phyloP scores from a whole-genome alignment of 2,888 invertebrate genomes.

The Euspilapteryx auroguttella region DNA sequence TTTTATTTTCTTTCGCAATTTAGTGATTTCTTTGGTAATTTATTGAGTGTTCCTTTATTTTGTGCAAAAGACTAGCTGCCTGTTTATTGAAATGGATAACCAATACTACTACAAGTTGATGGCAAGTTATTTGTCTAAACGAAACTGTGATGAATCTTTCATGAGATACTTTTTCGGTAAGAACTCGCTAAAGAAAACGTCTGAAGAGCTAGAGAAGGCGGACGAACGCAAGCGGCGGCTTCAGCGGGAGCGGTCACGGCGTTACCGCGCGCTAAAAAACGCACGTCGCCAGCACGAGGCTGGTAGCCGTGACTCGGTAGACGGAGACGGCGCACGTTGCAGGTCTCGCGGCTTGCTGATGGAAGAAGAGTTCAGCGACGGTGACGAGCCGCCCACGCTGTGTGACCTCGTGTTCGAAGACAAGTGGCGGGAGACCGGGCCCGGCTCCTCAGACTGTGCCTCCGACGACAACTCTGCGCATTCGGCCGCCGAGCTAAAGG shows the following conservation, averaged over 20 bases:
- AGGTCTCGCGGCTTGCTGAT: slow-evolving; percentile 21
- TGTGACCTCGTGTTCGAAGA: slow-evolving; percentile 41
- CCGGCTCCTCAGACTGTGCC: slow-evolving; percentile 31
- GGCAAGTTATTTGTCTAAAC: slow-evolving; percentile 50
- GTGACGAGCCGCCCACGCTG: slow-evolving; percentile 46
- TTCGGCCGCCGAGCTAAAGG: slow-evolving; percentile 27
- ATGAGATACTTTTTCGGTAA: slow-evolving; percentile 55
- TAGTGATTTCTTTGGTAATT: slow-evolving; percentile 18
- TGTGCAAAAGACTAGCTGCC: not conserved
- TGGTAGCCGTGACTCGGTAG: slow-evolving; percentile 21
- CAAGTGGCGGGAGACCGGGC: slow-evolving; percentile 29
- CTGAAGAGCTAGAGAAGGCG: slow-evolving; percentile 45
- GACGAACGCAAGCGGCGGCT: slow-evolving; percentile 46
- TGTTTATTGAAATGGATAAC: slow-evolving; percentile 28
- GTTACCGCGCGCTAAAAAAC: slow-evolving; percentile 46
- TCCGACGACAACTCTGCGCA: slow-evolving; percentile 50
- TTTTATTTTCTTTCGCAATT: slow-evolving; percentile 39
- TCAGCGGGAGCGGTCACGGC: slow-evolving; percentile 42
- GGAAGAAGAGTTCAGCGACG: slow-evolving; percentile 41
- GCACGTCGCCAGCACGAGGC: slow-evolving; percentile 45
- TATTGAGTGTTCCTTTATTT: not conserved
- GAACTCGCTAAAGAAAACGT: slow-evolving; percentile 41
- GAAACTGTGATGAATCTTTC: slow-evolving; percentile 53
- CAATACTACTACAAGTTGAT: slow-evolving; percentile 52
- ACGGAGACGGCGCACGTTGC: slow-evolving; percentile 18